Evolutionary conservation across 1,140 invertebrate species (phyloP).

Genomic region (Coptotermes formosanus): DNA sequence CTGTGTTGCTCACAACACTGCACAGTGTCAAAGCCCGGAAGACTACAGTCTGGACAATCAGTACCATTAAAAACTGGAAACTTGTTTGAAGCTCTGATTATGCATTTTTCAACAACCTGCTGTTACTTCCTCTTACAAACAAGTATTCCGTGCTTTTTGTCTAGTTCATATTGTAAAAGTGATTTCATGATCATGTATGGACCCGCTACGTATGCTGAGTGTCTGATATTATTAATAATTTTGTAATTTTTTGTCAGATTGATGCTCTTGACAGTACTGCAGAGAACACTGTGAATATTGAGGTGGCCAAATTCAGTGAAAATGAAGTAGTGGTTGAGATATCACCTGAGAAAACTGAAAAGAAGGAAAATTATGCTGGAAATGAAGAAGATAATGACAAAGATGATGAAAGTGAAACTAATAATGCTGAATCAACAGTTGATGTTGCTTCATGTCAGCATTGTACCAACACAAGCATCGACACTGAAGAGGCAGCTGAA

Average conservation of each 20-base stretch:
- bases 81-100: too few relatives aligned
- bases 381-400: background rate
- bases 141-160: too few relatives aligned
- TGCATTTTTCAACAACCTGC: too few relatives aligned
- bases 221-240: background rate
- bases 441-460: background rate
- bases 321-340: slow-evolving; percentile 32
- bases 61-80: too few relatives aligned
- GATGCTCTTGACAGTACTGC: background rate
- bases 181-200: background rate
- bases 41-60: too few relatives aligned
- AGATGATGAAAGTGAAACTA: too few relatives aligned
- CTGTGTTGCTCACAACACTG: too few relatives aligned
- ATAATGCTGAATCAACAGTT: too few relatives aligned
- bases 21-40: too few relatives aligned
- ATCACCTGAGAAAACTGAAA: background rate
- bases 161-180: background rate
- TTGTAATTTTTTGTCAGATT: background rate
- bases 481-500: background rate
- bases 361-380: background rate
- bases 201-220: background rate
- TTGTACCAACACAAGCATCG: background rate
- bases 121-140: too few relatives aligned
- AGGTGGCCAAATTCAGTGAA: slow-evolving; percentile 19
- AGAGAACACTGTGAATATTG: background rate